Base-by-base conservation (phyloP, 2,113 vertebrate species). In the Oenanthe oenanthe region DNA sequence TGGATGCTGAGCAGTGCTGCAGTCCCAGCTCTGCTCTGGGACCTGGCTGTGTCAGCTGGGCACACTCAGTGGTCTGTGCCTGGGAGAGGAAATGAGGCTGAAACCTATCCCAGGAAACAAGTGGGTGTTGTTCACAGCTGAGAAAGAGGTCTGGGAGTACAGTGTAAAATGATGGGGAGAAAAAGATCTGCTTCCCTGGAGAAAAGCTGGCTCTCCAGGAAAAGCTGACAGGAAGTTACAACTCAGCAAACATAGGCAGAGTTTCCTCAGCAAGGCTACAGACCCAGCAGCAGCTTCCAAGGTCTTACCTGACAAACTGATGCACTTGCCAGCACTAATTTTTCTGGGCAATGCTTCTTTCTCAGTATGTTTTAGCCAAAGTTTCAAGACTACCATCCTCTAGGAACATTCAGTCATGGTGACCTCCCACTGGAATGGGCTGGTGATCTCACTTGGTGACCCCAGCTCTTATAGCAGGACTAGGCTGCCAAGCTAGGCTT, bases 371-470 rank as follows among this genome's bases (percentile, higher is more conserved):
- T 85, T 82, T 38, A 48, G 18, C 38, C 26, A 72, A 2, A 34
- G 19, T 73, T 91, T 43, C 2, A 4, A 83, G 73, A 72, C 26
- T 79, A 14, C 31, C 28, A 60, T 47, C n/a, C 25, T 34, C 17
- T 53, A 26, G 32, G 60, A 76, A 15, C 28, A 20, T 15, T 65
- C 43, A 67, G 26, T 67, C 26, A n/a, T 60, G 12, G 13, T 16
- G 6, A 57, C 47, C 17, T 43, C 63, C 56, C 1, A 3, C 42
- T 66, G 45, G 80, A 83, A 76, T 0, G 0, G 36, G 24, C 12
- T 56, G 58, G 31, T 86, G 63, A 36, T 50, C 45, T 95, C 72
- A 65, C 45, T 76, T 2, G 0, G 13, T 45, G 45, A 73, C 67
- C 36, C 28, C 4, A 71, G 38, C 13, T 77, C 66, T n/a, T 4